Percentiles rank a stretch among this genome's conserved stretches.
These are phyloP conservation scores for Bambusicola thoracicus DNA, from an alignment of 2,113 vertebrate genomes.

Conservation along the genomic window DNA sequence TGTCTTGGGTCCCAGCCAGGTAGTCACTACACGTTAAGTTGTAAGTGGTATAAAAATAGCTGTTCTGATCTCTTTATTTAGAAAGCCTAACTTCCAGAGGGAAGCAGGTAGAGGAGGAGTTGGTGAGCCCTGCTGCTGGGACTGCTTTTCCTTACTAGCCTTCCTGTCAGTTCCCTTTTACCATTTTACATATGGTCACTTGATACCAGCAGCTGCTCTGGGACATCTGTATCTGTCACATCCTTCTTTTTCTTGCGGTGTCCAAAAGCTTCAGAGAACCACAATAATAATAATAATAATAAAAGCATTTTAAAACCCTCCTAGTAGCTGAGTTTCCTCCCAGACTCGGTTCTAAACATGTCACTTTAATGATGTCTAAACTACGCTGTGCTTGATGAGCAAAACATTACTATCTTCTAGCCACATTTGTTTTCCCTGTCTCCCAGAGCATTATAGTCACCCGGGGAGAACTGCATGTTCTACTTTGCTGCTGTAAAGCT, in stretches of 20 bases:
- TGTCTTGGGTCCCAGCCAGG: not conserved
- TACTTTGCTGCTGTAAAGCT: conserved; percentile 57
- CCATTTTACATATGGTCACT: conserved; percentile 36
- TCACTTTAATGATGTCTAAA: conserved; percentile 36
- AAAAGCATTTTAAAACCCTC: not conserved
- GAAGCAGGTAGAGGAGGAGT: not conserved
- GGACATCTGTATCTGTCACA: conserved; percentile 58
- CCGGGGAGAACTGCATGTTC: conserved; percentile 42
- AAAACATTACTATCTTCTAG: conserved; percentile 33
- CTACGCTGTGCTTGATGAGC: not conserved
- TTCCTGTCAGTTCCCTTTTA: not conserved
- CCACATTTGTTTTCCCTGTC: conserved; percentile 23
- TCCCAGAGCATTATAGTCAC: not conserved
- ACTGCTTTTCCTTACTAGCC: not conserved
- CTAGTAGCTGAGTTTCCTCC: conserved; percentile 19
- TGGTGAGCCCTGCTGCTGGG: not conserved
- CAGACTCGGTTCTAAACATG: not conserved
- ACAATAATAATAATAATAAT: not conserved
- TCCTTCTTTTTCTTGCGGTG: conserved; percentile 50
- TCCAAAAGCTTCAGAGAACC: conserved; percentile 19
- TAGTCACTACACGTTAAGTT: not conserved
- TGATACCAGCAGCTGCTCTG: conserved; percentile 66
- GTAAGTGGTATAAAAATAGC: not conserved
- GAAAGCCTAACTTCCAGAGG: not conserved
- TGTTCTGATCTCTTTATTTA: not conserved